phyloP scores from a whole-genome alignment of 1,140 invertebrate species.

The Drosophila ogumai region DNA sequence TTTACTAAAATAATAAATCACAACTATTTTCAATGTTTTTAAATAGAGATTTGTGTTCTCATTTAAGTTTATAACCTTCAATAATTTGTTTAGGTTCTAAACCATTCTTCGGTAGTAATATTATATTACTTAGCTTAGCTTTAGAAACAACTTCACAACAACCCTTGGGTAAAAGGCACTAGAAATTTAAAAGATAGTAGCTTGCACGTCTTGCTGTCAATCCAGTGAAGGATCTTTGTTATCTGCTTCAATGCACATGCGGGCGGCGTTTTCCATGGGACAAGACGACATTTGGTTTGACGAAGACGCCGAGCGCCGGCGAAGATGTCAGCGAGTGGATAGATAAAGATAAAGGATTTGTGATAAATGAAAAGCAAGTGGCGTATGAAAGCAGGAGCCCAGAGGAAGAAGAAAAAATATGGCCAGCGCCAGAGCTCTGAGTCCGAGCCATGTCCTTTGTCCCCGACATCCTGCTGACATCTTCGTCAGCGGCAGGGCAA shows the following conservation, averaged over 20 bases:
- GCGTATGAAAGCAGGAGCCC: slow-evolving; percentile 74
- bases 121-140: too few relatives aligned
- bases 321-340: slow-evolving; percentile 75
- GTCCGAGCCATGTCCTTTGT: slow-evolving; percentile 33
- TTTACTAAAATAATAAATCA: not conserved
- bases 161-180: slow-evolving; percentile 31
- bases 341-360: slow-evolving; percentile 78
- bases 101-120: not conserved
- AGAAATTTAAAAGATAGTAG: slow-evolving; percentile 76
- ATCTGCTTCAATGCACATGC: slow-evolving; percentile 75
- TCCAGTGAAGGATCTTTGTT: slow-evolving; percentile 81
- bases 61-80: not conserved
- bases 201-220: slow-evolving; percentile 74
- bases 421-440: slow-evolving; percentile 15
- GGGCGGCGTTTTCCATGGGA: slow-evolving; percentile 45
- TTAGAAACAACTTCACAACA: not conserved
- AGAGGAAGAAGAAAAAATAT: slow-evolving; percentile 65
- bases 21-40: not conserved
- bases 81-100: not conserved
- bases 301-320: slow-evolving; percentile 56
- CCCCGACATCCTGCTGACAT: slow-evolving; percentile 51
- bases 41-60: too few relatives aligned
- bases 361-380: slow-evolving; percentile 83
- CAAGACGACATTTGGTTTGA: slow-evolving; percentile 67
- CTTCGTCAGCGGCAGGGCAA: slow-evolving; percentile 58